phyloP scores from a whole-genome alignment of 2,113 vertebrate genomes.

The Hiodon alosoides region DNA sequence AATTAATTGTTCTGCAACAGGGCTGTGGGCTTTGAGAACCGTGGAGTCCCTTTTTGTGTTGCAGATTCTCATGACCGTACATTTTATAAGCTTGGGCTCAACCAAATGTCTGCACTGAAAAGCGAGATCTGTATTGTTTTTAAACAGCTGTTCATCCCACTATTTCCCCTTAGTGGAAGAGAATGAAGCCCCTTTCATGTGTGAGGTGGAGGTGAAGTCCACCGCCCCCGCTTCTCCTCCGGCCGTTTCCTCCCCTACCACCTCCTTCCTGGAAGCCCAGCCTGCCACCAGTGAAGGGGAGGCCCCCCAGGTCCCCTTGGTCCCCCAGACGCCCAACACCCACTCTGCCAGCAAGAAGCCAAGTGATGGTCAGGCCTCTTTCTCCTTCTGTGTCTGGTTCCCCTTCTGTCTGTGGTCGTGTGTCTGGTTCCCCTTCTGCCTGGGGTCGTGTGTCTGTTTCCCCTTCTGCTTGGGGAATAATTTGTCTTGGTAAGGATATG shows the following conservation, averaged over 20 bases:
- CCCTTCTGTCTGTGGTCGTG: not conserved
- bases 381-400: not conserved
- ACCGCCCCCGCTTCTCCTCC: conserved; percentile 45
- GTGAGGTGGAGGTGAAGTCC: conserved; percentile 52
- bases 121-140: too few species aligned
- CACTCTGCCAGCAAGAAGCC: conserved; percentile 48
- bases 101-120: too few species aligned
- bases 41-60: not conserved
- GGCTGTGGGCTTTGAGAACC: not conserved
- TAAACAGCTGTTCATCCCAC: not conserved
- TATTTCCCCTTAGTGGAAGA: conserved; percentile 40
- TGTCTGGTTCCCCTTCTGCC: not conserved
- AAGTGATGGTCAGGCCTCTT: conserved; percentile 50
- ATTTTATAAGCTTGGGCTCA: not conserved
- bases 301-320: conserved; percentile 55
- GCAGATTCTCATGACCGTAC: too few species aligned
- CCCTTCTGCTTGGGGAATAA: too few species aligned
- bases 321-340: conserved; percentile 57
- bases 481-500: too few species aligned
- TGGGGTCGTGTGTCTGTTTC: too few species aligned
- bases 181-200: conserved; percentile 38
- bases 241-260: conserved; percentile 42
- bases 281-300: conserved; percentile 45
- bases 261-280: conserved; percentile 34
- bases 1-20: too few species aligned